Evolutionary conservation across 1,140 invertebrate species (phyloP).

Genomic region (Diabrotica undecimpunctata): DNA sequence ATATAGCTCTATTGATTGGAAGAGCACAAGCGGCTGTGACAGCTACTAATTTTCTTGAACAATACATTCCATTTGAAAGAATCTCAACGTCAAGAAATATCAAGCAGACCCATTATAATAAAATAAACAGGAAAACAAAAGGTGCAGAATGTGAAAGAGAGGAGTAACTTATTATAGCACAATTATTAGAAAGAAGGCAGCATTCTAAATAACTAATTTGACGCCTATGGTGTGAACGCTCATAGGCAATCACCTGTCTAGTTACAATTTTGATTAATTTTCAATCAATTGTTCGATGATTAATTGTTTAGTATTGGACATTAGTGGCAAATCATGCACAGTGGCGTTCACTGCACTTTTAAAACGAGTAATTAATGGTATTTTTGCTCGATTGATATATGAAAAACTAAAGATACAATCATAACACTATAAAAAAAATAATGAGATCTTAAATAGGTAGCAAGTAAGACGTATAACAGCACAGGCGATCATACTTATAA

Average conservation of each 20-base stretch:
- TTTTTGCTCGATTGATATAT: no score
- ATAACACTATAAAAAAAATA: no score
- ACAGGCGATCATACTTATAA: no score
- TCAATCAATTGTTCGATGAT: conserved; percentile 47
- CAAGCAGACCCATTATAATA: background rate
- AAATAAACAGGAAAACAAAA: conserved; percentile 23
- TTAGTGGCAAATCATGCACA: conserved; percentile 22
- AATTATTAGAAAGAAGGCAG: conserved; percentile 19
- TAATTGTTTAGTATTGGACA: conserved; percentile 35
- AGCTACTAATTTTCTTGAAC: conserved; percentile 5
- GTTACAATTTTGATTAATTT: conserved; percentile 51
- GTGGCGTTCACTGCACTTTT: conserved; percentile 2
- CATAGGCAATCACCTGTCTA: conserved; percentile 48
- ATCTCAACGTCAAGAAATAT: conserved; percentile 2
- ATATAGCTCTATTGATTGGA: no score
- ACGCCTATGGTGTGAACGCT: conserved; percentile 45
- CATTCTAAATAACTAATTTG: conserved; percentile 42
- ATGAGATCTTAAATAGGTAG: no score
- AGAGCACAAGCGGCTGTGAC: background rate
- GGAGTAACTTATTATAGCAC: conserved; percentile 21
- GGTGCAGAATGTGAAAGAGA: conserved; percentile 12
- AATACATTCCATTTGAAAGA: conserved; percentile 6
- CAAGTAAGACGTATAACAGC: no score
- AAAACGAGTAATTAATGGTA: no score
- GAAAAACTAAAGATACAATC: no score